Evolutionary conservation across 1,140 invertebrate genomes (phyloP), one percentile per base, ranked within the genome.

Genomic region (Pogonognathellus flavescens): DNA sequence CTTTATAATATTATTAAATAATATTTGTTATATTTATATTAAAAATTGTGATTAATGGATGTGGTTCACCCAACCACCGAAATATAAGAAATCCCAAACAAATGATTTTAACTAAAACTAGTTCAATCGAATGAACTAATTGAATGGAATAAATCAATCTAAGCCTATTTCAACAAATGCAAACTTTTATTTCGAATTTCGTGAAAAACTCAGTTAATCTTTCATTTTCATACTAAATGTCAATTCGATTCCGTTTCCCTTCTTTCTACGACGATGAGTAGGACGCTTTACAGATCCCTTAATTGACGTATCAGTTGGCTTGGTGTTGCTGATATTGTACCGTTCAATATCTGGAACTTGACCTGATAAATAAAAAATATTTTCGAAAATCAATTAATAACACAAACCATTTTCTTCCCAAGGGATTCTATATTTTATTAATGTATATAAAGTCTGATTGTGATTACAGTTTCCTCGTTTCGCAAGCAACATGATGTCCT

Each of bases 261-360:
- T 6, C 8, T 72, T 11, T 41, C 22, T 11, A 10, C 22, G 13
- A 5, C 16, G 9, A 16, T 41, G 1, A 9, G 3, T 16, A n/a
- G 10, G 0, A 70, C 25, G 3, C 41, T 41, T 72, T 41, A n/a
- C n/a, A n/a, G n/a, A n/a, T n/a, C n/a, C n/a, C n/a, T n/a, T n/a
- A n/a, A n/a, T n/a, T n/a, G n/a, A n/a, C n/a, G n/a, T 72, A 16
- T 72, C 66, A 25, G 13, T n/a, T 16, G 66, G 66, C 5, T 49
- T n/a, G 25, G 66, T 31, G 9, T 72, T 72, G 14, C 22, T 72
- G 13, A 72, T 72, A 25, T 72, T 72, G n/a, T 72, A 72, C 6
- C 66, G 22, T 16, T 72, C 66, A 1, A 31, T 72, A 6, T 5
- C 3, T 6, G 66, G 66, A 4, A 41, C 66, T 72, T 72, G 16